Evolutionary conservation across 2,888 invertebrate genomes (phyloP).

Genomic region (Chalcosyrphus nemorum): DNA sequence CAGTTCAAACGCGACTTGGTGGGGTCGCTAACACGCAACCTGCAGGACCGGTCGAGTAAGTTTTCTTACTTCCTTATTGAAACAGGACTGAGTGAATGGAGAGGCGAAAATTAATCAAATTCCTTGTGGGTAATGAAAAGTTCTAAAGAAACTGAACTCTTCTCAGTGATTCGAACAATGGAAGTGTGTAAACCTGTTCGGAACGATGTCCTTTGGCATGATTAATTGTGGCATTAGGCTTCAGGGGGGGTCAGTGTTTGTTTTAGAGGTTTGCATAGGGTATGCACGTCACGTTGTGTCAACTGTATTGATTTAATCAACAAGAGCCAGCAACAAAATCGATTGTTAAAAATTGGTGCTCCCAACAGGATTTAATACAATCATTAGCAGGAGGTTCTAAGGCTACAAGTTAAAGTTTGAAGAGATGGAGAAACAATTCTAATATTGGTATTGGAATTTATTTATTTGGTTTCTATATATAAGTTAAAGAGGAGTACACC

Average conservation of each 20-base stretch:
- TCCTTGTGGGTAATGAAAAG: slow-evolving; percentile 16
- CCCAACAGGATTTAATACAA: too few relatives aligned
- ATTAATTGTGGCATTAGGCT: not conserved
- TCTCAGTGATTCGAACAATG: slow-evolving; percentile 5
- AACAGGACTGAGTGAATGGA: too few relatives aligned
- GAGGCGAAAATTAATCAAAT: slow-evolving; percentile 22
- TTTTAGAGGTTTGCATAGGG: not conserved
- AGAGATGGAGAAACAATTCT: too few relatives aligned
- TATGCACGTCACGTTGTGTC: not conserved
- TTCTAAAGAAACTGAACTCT: not conserved
- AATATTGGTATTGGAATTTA: too few relatives aligned
- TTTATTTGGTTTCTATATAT: too few relatives aligned
- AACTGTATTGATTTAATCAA: too few relatives aligned
- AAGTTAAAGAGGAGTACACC: too few relatives aligned
- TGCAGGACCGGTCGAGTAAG: not conserved
- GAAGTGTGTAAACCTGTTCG: not conserved
- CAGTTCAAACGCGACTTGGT: slow-evolving; percentile 22
- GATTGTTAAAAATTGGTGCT: too few relatives aligned
- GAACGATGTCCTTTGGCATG: slow-evolving; percentile 13
- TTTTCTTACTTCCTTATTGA: not conserved
- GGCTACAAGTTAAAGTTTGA: too few relatives aligned
- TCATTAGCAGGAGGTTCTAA: too few relatives aligned
- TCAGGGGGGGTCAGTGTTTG: not conserved
- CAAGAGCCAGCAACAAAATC: too few relatives aligned
- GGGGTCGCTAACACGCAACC: slow-evolving; percentile 37